Percentiles rank a stretch among this genome's conserved stretches.
Evolutionary conservation across 2,888 invertebrate species (phyloP).

Genomic region (Harpalus rubripes): DNA sequence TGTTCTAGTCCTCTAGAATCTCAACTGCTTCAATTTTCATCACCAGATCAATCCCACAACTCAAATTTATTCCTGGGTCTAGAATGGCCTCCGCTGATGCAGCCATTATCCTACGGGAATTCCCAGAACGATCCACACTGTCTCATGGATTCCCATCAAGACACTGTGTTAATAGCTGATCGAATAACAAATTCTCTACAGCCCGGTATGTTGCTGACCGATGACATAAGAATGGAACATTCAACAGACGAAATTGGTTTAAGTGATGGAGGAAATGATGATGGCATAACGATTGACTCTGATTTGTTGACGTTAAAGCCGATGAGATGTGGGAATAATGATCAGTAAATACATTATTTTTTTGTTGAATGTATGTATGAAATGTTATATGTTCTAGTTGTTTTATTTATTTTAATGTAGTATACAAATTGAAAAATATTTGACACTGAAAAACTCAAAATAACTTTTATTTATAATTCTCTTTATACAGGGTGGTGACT

Average conservation of each 20-base stretch:
- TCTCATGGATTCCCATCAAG: slow-evolving; percentile 69
- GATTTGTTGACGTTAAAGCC: slow-evolving; percentile 76
- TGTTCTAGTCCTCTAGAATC: slow-evolving; percentile 74
- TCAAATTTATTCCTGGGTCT: slow-evolving; percentile 75
- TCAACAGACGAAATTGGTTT: slow-evolving; percentile 70
- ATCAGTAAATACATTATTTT: slow-evolving; percentile 17
- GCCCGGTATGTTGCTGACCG: slow-evolving; percentile 70
- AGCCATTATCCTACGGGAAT: slow-evolving; percentile 70
- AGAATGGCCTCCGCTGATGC: slow-evolving; percentile 75
- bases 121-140: slow-evolving; percentile 42
- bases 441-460: too few species aligned
- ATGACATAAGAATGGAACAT: slow-evolving; percentile 73
- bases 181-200: slow-evolving; percentile 73
- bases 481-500: too few species aligned
- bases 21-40: slow-evolving; percentile 73
- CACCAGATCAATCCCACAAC: slow-evolving; percentile 67
- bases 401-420: not conserved
- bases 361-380: not conserved
- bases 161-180: slow-evolving; percentile 75
- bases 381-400: not conserved
- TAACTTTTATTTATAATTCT: too few species aligned
- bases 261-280: slow-evolving; percentile 69
- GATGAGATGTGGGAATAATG: slow-evolving; percentile 40
- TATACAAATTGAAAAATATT: not conserved
- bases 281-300: slow-evolving; percentile 76